These are phyloP conservation scores for Hypotaenidia okinawae DNA, from an alignment of 2,797 vertebrate species.

Conservation along the genomic window DNA sequence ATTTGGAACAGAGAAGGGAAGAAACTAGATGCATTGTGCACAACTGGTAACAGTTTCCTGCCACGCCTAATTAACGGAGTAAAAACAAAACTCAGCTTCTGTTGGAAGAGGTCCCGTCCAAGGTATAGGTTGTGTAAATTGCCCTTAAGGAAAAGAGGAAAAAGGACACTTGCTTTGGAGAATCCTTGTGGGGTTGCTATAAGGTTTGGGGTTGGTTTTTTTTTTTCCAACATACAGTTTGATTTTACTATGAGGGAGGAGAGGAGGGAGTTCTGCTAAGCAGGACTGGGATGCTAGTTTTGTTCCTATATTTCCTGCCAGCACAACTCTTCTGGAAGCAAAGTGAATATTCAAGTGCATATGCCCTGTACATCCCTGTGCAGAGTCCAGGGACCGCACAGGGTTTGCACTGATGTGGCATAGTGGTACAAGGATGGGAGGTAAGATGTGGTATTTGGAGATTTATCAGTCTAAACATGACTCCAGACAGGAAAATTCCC, in stretches of 20 bases:
- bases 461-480: background rate
- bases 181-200: background rate
- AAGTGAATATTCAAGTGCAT: background rate
- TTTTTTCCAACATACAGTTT: background rate
- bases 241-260: background rate
- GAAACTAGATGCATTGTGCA: slow-evolving; percentile 7
- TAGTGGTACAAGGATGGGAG: background rate
- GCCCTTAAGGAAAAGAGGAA: background rate
- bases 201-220: background rate
- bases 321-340: background rate
- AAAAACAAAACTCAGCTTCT: slow-evolving; percentile 18
- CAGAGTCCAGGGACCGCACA: too few species aligned
- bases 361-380: fast-evolving
- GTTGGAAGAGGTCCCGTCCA: slow-evolving; percentile 18
- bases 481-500: background rate
- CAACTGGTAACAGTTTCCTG: slow-evolving; percentile 55
- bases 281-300: background rate
- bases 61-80: slow-evolving; percentile 32
- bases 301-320: background rate
- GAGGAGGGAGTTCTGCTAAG: background rate
- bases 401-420: fast-evolving
- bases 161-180: background rate
- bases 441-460: background rate
- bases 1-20: slow-evolving; percentile 20
- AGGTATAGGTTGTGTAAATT: slow-evolving; percentile 31